These are phyloP conservation scores for Indicator indicator DNA, from an alignment of 2,113 vertebrate genomes.

Conservation along the genomic window DNA sequence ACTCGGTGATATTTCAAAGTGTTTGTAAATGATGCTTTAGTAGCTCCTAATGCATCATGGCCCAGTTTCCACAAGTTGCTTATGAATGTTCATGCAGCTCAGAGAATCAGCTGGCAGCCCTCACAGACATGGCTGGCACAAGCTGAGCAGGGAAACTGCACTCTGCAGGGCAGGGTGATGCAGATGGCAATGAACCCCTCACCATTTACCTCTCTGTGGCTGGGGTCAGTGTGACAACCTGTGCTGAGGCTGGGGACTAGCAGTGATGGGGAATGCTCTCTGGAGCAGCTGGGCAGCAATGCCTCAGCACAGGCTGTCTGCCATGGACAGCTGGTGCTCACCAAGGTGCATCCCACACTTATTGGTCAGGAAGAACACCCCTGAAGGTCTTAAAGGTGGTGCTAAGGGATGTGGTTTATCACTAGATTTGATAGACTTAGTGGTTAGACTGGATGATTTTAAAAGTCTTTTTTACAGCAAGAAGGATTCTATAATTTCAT, in stretches of 20 bases:
- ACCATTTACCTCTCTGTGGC: background rate
- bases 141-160: constrained; percentile 52
- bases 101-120: constrained; percentile 56
- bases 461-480: too few species aligned
- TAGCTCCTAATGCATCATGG: constrained; percentile 64
- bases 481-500: too few species aligned
- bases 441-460: too few species aligned
- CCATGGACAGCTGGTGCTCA: background rate
- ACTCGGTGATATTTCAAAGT: constrained; percentile 33
- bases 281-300: background rate
- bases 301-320: background rate
- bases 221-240: background rate
- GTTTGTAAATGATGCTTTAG: constrained; percentile 67
- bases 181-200: constrained; percentile 1
- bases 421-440: too few species aligned
- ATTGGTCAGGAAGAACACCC: background rate
- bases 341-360: background rate
- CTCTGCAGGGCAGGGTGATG: constrained; percentile 32
- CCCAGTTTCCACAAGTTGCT: constrained; percentile 65
- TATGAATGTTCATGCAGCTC: constrained; percentile 50
- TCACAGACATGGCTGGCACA: constrained; percentile 20
- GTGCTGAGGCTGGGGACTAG: background rate
- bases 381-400: too few species aligned
- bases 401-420: too few species aligned
- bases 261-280: background rate